Evolutionary conservation across 37 sponge, comb jelly and placozoan genomes (phyloP).

Genomic region (Petrosia ficiformis): DNA sequence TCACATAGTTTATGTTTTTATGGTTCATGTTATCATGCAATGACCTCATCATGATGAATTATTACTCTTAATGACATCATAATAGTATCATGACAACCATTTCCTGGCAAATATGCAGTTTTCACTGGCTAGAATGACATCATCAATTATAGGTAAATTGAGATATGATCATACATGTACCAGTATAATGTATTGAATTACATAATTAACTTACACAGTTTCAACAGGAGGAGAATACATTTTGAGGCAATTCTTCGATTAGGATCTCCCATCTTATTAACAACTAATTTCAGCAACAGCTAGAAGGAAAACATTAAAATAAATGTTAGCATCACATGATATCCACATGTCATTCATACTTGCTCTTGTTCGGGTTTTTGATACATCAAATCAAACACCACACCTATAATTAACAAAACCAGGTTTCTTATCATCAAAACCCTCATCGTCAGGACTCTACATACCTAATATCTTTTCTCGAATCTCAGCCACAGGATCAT

Average conservation of each 20-base stretch:
- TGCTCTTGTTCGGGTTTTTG: slow-evolving; percentile 90
- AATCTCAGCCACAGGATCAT: slow-evolving; percentile 62
- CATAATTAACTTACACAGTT: slow-evolving; percentile 60
- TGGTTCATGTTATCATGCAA: too few relatives aligned
- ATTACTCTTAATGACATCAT: too few relatives aligned
- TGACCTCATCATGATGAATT: too few relatives aligned
- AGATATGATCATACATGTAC: too few relatives aligned
- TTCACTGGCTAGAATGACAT: background rate
- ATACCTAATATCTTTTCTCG: slow-evolving; percentile 63
- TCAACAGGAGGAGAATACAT: slow-evolving; percentile 70
- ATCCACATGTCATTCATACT: slow-evolving; percentile 17
- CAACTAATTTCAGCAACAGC: slow-evolving; percentile 78
- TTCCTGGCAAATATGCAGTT: background rate
- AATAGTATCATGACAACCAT: too few relatives aligned
- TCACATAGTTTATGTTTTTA: too few relatives aligned
- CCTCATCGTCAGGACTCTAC: too few relatives aligned
- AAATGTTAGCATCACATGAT: background rate
- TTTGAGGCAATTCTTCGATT: slow-evolving; percentile 86
- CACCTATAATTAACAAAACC: too few relatives aligned
- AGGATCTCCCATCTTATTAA: slow-evolving; percentile 97
- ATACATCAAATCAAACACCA: slow-evolving; percentile 81
- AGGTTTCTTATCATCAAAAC: too few relatives aligned
- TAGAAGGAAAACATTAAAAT: slow-evolving; percentile 15
- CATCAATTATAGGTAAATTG: background rate
- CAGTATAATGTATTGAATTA: background rate